Conservation (phyloP, 2,113 vertebrate species). For the Ceratotherium simum region DNA sequence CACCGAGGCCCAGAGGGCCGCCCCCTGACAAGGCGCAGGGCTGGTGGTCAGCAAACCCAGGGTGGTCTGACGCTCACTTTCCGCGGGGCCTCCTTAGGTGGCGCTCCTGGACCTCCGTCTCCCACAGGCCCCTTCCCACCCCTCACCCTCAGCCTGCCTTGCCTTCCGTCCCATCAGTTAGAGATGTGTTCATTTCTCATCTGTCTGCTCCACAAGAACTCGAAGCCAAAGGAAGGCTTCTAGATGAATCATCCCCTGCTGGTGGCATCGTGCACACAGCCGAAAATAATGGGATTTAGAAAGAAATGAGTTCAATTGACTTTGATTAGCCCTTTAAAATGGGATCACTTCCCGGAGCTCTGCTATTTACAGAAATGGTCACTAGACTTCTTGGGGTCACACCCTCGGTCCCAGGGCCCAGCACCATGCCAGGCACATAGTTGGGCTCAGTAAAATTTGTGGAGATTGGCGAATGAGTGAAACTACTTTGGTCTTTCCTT, state of each 20-base stretch:
- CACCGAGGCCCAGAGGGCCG: neutral
- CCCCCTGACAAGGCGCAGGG: neutral
- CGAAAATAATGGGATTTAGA: slow-evolving; percentile 9
- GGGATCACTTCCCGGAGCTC: neutral
- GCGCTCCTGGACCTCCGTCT: neutral
- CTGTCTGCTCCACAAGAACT: neutral
- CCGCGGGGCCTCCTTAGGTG: neutral
- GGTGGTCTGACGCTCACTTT: neutral
- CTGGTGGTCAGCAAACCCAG: neutral
- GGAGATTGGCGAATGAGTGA: neutral
- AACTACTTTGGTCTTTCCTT: neutral
- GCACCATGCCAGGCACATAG: neutral
- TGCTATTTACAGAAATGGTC: neutral
- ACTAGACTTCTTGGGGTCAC: neutral
- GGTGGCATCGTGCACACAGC: neutral
- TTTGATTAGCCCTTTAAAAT: neutral
- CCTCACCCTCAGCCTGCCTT: neutral
- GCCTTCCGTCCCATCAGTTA: neutral
- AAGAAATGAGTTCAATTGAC: neutral
- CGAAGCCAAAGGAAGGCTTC: neutral
- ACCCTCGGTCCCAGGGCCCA: neutral
- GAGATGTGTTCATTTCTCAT: neutral
- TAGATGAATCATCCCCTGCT: neutral
- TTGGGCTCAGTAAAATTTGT: neutral
- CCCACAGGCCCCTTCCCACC: too few species aligned